phyloP scores from a whole-genome alignment of 2,888 invertebrate species.

The Microctonus brassicae region DNA sequence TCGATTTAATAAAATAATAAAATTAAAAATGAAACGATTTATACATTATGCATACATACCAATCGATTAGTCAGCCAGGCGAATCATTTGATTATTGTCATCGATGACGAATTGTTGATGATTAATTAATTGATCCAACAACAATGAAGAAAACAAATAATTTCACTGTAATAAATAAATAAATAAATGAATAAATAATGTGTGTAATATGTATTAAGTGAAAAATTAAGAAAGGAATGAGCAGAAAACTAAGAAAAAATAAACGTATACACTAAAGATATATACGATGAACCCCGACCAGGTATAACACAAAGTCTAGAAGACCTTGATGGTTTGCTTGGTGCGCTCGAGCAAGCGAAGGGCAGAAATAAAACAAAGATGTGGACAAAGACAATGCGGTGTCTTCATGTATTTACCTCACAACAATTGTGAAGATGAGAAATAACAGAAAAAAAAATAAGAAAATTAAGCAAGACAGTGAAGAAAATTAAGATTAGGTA shows the following conservation, averaged over 20 bases:
- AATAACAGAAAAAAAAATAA: not conserved
- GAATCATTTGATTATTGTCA: not conserved
- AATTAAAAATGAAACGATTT: too few relatives aligned
- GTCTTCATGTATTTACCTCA: slow-evolving; percentile 6
- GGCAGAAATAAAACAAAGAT: slow-evolving; percentile 24
- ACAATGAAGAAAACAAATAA: not conserved
- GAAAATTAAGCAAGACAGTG: not conserved
- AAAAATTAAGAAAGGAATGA: not conserved
- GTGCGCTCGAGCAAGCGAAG: slow-evolving; percentile 15
- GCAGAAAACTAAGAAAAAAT: too few relatives aligned
- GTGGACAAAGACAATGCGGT: slow-evolving; percentile 14
- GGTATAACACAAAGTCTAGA: slow-evolving; percentile 7
- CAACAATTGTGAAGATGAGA: slow-evolving; percentile 5
- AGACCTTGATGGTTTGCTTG: slow-evolving; percentile 11
- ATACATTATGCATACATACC: too few relatives aligned
- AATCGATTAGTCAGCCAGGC: slow-evolving; percentile 4
- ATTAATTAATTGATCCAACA: not conserved
- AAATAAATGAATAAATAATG: not conserved
- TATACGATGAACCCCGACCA: slow-evolving; percentile 26
- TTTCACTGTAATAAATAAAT: not conserved
- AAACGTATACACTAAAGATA: not conserved
- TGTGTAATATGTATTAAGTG: not conserved
- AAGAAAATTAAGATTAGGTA: not conserved
- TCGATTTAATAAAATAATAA: slow-evolving; percentile 21
- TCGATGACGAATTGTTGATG: not conserved